Percentiles rank a stretch among this genome's conserved stretches.
phyloP scores from a whole-genome alignment of 2,113 vertebrate species.

The Bufo bufo region DNA sequence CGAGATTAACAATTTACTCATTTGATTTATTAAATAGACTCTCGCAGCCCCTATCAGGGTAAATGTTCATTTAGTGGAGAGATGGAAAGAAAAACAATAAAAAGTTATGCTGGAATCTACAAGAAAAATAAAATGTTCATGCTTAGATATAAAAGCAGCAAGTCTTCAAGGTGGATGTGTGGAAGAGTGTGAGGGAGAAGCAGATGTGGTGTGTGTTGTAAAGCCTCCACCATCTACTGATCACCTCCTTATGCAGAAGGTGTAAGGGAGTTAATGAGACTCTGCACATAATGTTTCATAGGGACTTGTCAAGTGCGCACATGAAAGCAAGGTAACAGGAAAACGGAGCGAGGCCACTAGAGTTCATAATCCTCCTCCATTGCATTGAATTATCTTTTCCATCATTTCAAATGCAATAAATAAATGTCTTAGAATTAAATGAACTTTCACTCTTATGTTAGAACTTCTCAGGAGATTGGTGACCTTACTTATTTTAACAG shows the following conservation, averaged over 20 bases:
- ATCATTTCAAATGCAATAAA: background rate
- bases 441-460: background rate
- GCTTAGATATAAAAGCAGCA: conserved; percentile 46
- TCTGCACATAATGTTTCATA: conserved; percentile 53
- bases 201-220: conserved; percentile 25
- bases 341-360: background rate
- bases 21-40: background rate
- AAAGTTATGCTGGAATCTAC: background rate
- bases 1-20: background rate
- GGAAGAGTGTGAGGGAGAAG: conserved; percentile 15
- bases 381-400: background rate
- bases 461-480: background rate
- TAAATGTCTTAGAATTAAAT: background rate
- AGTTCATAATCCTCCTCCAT: background rate
- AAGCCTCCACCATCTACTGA: conserved; percentile 33
- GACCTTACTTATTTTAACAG: background rate
- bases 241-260: conserved; percentile 52
- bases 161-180: background rate
- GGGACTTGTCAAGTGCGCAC: conserved; percentile 43
- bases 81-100: conserved; percentile 27
- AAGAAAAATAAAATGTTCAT: background rate
- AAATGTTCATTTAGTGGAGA: background rate
- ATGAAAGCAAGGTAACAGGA: conserved; percentile 35
- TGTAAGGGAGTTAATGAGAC: conserved; percentile 50
- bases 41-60: background rate